Evolutionary conservation across 2,113 vertebrate species (phyloP).

Genomic region (Penelope pileata): DNA sequence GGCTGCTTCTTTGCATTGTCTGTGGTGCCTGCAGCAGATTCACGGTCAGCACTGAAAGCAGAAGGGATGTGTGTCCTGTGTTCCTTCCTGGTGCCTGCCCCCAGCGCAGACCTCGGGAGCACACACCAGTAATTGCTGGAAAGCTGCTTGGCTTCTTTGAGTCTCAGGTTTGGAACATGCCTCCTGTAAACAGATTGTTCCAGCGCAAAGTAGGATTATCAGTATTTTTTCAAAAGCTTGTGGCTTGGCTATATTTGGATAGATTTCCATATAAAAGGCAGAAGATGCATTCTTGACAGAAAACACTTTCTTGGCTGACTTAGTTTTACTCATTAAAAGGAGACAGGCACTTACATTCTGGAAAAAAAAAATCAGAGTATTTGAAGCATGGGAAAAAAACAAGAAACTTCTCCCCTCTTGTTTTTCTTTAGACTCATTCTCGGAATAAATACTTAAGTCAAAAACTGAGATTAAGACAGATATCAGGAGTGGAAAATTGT

Average conservation of each 20-base stretch:
- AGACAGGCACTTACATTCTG: neutral
- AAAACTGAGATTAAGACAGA: neutral
- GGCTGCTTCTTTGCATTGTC: neutral
- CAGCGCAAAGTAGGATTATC: neutral
- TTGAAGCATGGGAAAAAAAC: neutral
- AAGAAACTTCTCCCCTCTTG: neutral
- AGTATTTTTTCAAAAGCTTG: neutral
- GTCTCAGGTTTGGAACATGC: neutral
- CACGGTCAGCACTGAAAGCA: neutral
- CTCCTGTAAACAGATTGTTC: neutral
- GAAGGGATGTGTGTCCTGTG: neutral
- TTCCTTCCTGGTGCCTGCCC: neutral
- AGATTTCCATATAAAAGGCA: neutral
- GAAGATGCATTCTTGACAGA: neutral
- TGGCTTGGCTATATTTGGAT: neutral
- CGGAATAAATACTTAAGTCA: neutral
- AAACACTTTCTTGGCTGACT: neutral
- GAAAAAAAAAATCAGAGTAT: neutral
- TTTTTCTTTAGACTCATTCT: neutral
- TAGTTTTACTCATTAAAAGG: neutral
- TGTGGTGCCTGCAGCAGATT: neutral
- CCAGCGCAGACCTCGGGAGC: neutral
- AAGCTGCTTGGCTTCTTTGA: neutral
- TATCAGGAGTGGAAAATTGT: neutral
- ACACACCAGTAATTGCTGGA: neutral